Evolutionary conservation across 2,113 vertebrate genomes (phyloP).

Genomic region (Prietella phreatophila): DNA sequence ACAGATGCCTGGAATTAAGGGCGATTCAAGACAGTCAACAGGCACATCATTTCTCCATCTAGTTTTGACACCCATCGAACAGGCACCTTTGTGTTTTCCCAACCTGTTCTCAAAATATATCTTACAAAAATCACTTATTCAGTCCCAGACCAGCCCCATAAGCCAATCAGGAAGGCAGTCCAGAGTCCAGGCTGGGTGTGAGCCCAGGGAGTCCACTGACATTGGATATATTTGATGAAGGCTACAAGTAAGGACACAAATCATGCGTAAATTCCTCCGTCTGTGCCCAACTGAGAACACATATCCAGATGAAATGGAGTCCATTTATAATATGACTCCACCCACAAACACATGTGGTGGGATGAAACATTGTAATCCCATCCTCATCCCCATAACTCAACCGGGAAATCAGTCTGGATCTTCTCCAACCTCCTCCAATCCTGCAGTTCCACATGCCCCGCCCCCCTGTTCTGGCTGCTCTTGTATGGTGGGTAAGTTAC

Average conservation of each 20-base stretch:
- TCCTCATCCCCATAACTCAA: background rate
- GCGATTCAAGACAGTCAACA: background rate
- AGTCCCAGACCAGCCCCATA: background rate
- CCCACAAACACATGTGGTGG: background rate
- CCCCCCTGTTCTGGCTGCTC: slow-evolving; percentile 72
- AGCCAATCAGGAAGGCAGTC: background rate
- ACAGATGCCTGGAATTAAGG: background rate
- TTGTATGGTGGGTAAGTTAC: slow-evolving; percentile 92
- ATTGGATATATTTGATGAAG: background rate
- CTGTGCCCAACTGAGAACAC: background rate
- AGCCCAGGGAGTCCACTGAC: background rate
- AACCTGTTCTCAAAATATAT: background rate
- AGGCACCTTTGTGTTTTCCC: background rate
- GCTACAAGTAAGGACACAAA: background rate
- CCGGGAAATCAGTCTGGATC: slow-evolving; percentile 18
- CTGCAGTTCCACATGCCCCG: slow-evolving; percentile 68
- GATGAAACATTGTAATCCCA: background rate
- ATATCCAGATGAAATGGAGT: background rate
- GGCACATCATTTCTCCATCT: background rate
- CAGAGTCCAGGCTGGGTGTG: background rate
- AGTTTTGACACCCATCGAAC: background rate
- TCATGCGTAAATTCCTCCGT: background rate
- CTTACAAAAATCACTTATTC: background rate
- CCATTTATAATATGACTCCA: background rate
- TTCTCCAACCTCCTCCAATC: slow-evolving; percentile 60